These are phyloP conservation scores for Xylota sylvarum DNA, from an alignment of 2,888 invertebrate genomes.

Conservation along the genomic window DNA sequence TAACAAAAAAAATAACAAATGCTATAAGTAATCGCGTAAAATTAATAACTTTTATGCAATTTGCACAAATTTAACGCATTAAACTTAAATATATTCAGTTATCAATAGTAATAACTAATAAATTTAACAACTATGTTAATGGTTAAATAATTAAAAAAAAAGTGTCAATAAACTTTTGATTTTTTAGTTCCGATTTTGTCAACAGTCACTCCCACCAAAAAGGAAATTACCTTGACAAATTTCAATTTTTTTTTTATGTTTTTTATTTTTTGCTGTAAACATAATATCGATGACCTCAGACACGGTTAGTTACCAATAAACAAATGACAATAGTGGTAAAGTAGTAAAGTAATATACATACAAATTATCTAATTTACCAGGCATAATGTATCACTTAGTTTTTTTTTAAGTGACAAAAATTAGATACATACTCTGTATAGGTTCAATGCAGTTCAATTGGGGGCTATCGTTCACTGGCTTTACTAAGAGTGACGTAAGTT, in stretches of 20 bases:
- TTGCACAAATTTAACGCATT: background rate
- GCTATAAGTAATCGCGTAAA: background rate
- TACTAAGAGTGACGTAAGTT: constrained; percentile 13
- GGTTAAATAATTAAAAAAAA: background rate
- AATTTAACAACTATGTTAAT: background rate
- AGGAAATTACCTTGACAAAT: constrained; percentile 55
- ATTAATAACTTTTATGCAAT: constrained; percentile 12
- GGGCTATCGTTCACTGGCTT: constrained; percentile 25
- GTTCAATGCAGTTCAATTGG: constrained; percentile 39
- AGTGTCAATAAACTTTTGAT: constrained; percentile 39
- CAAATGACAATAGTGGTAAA: constrained; percentile 2
- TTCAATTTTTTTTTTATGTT: constrained; percentile 20
- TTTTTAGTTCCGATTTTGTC: background rate
- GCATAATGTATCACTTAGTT: constrained; percentile 5
- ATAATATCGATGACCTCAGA: constrained; percentile 8
- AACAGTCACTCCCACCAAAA: background rate
- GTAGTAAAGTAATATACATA: constrained; percentile 15
- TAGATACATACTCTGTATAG: background rate
- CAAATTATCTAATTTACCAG: constrained; percentile 29
- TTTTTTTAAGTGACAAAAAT: background rate
- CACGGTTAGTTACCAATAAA: constrained; percentile 8
- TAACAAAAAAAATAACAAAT: background rate
- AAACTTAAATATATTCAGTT: background rate
- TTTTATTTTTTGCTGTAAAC: background rate
- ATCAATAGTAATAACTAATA: too few species aligned